A percentile compares a stretch with the other conserved stretches of the same genome.
phyloP scores from a whole-genome alignment of 2,113 vertebrate species.

The Globicephala melas region DNA sequence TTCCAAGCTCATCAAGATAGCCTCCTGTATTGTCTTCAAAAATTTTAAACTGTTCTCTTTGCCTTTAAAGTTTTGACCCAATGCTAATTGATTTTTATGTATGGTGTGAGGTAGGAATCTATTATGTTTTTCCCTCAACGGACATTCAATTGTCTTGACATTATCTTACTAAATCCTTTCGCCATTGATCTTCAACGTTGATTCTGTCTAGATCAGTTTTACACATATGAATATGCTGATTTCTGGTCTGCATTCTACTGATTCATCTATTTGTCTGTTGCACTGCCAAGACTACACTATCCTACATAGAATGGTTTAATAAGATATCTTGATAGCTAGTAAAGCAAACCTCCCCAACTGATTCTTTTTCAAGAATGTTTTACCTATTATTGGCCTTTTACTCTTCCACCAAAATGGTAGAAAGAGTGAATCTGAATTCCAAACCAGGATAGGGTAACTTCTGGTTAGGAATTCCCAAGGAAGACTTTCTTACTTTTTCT shows the following conservation, averaged over 20 bases:
- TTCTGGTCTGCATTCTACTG: background rate
- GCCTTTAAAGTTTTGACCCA: conserved; percentile 8
- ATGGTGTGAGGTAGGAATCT: background rate
- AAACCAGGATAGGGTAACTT: background rate
- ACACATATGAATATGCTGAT: background rate
- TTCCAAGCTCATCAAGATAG: background rate
- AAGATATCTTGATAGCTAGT: background rate
- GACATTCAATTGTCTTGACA: background rate
- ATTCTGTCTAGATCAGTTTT: background rate
- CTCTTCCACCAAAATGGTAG: background rate
- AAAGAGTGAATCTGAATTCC: conserved; percentile 32
- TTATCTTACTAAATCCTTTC: background rate
- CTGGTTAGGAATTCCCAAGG: background rate
- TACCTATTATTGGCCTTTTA: background rate
- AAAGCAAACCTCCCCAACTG: background rate
- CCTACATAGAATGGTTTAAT: background rate
- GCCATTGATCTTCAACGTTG: background rate
- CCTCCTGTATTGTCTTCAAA: background rate
- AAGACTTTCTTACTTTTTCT: background rate
- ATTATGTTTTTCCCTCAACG: background rate
- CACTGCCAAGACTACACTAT: background rate
- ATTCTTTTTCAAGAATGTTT: background rate
- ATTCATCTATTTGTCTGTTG: background rate
- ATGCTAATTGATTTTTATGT: background rate
- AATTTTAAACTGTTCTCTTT: background rate